Base-by-base conservation (phyloP, 2,888 invertebrate genomes). In the Himalopsyche kuldschensis region DNA sequence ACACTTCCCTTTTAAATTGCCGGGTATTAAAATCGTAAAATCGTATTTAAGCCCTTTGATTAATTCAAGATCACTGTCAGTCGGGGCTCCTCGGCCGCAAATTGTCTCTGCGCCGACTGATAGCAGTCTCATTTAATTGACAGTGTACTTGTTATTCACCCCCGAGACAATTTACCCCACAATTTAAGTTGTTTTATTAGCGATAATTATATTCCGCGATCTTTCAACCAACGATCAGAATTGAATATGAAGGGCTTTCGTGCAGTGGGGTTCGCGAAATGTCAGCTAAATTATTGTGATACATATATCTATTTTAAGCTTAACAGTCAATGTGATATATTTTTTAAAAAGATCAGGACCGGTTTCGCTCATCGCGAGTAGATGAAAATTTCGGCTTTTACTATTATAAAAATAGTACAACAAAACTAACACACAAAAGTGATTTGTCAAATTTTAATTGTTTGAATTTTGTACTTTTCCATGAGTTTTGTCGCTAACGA, bases 31-130 rank as follows among this genome's bases (percentile, higher is more conserved):
- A 55, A 55, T 55, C 20, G 55, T 55, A 55, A 55, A 55, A 55
- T 55, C 55, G 55, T 20, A 55, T 20, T 20, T 55, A 55, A 55
- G 55, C 55, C 80, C 82, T 82, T 85, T 85, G 85, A 84, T 84
- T 84, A 85, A 85, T 85, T 85, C 85, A 84, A 85, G 81, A 83
- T 85, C 80, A 35, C 81, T 81, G 82, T 83, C 83, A 24, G 75
- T 48, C 24, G 6, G 20, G n/a, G 1, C 24, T 55, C n/a, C 55
- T 81, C 75, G 78, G 76, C 81, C 81, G 79, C 81, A 48, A 79
- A 86, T 86, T 84, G 86, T 84, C 82, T 31, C 81, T 85, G 85
- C 82, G 83, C 82, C 84, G 83, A 83, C 84, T 85, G 86, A 86
- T 86, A 86, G 85, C 84, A 78, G 82, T 63, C 55, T 84, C 84